Evolutionary conservation across 2,797 vertebrate species (phyloP), one percentile per base, ranked within the genome.

Genomic region (Rhynchonycteris naso): DNA sequence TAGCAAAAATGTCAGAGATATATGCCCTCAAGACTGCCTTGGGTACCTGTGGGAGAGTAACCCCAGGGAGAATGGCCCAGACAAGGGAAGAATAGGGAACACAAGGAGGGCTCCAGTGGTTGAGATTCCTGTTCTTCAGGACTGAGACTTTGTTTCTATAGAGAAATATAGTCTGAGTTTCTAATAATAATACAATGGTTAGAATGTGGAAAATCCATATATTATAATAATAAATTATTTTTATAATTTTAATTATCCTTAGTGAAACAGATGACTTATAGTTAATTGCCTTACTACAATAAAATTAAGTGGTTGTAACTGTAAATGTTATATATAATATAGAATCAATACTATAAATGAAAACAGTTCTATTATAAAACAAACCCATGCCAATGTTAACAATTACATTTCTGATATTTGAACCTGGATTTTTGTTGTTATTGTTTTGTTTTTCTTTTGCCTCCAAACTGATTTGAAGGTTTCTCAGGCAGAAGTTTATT

Each of bases 221-320:
- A 93, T 91, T 96, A 95, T 74, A 93, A 86, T 88, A 97, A 95
- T 88, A 97, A 95, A 97, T 96, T 96, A 96, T 95, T 96, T 94
- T 96, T 59, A 96, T 97, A 94, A 96, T 97, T 95, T 94, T 97
- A 96, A 97, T 97, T 97, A 94, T 91, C 79, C 72, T 97, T 94
- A 93, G 75, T 89, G 92, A 97, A 97, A 94, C 69, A 94, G 15
- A 93, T 91, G 90, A 96, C 94, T 96, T 93, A 90, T 94, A 83
- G 91, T 95, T 97, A 97, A 96, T 95, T 97, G 88, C 82, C 90
- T 92, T 94, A 75, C 74, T 90, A 91, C 58, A 96, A 90, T 93
- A 91, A 96, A 97, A 96, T 93, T 93, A 95, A 97, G 71, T 96
- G 79, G 74, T 92, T 95, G 33, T 88, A 97, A 94, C 88, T 91